A percentile compares a stretch with the other conserved stretches of the same genome.
Evolutionary conservation across 2,797 vertebrate species (phyloP).

Genomic region (Peromyscus attwateri): DNA sequence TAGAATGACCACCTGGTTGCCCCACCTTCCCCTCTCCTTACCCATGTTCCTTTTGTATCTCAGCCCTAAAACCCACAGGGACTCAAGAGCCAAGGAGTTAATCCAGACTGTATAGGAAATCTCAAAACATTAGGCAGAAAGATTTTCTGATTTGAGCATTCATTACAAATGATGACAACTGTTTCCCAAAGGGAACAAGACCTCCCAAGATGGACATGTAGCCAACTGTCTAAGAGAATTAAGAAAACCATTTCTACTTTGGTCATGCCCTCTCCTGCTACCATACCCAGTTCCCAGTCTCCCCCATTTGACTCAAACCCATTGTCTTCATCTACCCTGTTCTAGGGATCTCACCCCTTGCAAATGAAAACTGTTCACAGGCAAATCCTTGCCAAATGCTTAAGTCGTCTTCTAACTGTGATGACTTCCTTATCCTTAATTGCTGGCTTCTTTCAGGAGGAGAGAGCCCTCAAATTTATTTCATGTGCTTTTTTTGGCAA

Average conservation of each 20-base stretch:
- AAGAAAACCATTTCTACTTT: neutral
- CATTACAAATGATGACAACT: neutral
- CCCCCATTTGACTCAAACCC: neutral
- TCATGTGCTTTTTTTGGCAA: neutral
- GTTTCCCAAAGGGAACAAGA: neutral
- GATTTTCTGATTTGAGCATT: neutral
- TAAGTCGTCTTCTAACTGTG: neutral
- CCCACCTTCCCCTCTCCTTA: neutral
- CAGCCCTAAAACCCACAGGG: neutral
- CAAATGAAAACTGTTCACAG: neutral
- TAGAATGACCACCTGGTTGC: neutral
- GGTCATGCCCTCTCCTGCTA: neutral
- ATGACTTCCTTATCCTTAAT: neutral
- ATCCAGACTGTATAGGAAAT: neutral
- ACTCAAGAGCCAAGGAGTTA: neutral
- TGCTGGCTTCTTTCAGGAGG: neutral
- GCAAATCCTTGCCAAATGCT: neutral
- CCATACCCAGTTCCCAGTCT: neutral
- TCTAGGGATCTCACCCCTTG: neutral
- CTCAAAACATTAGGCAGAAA: slow-evolving; percentile 11
- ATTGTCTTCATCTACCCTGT: neutral
- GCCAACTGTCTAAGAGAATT: neutral
- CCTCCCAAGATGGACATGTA: neutral
- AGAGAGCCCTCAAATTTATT: neutral
- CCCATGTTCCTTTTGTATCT: neutral